phyloP scores from a whole-genome alignment of 2,113 vertebrate species.

The Siniperca knerii region DNA sequence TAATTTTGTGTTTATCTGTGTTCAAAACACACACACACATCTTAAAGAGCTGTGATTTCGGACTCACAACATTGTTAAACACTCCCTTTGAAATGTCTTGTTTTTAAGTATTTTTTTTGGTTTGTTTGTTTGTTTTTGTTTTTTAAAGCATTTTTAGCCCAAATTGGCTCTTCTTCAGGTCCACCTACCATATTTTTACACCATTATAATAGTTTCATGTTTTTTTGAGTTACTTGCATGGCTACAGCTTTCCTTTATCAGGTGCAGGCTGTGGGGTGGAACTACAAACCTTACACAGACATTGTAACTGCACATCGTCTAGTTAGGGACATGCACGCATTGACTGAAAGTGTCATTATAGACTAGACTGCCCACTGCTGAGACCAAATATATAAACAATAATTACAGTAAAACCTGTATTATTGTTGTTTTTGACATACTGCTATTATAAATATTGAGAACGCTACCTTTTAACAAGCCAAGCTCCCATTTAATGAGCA shows the following conservation, averaged over 20 bases:
- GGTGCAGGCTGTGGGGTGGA: background rate
- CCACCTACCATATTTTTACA: background rate
- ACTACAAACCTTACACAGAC: background rate
- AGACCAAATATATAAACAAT: background rate
- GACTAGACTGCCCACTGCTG: background rate
- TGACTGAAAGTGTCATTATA: background rate
- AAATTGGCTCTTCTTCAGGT: background rate
- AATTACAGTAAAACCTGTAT: background rate
- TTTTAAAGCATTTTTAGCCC: background rate
- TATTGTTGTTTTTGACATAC: background rate
- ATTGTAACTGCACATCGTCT: background rate
- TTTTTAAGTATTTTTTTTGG: no score
- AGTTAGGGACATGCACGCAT: no score
- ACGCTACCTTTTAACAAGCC: background rate
- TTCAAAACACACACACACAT: background rate
- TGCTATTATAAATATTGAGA: background rate
- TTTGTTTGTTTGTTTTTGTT: no score
- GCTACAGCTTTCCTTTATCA: background rate
- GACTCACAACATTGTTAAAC: slow-evolving; percentile 2
- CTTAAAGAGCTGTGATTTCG: background rate
- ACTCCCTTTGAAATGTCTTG: background rate
- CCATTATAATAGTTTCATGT: background rate
- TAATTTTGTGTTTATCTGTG: background rate
- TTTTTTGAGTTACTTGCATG: background rate
- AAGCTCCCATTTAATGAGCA: slow-evolving; percentile 2